These are phyloP conservation scores for Miichthys miiuy DNA, from an alignment of 2,797 vertebrate genomes.

Conservation along the genomic window DNA sequence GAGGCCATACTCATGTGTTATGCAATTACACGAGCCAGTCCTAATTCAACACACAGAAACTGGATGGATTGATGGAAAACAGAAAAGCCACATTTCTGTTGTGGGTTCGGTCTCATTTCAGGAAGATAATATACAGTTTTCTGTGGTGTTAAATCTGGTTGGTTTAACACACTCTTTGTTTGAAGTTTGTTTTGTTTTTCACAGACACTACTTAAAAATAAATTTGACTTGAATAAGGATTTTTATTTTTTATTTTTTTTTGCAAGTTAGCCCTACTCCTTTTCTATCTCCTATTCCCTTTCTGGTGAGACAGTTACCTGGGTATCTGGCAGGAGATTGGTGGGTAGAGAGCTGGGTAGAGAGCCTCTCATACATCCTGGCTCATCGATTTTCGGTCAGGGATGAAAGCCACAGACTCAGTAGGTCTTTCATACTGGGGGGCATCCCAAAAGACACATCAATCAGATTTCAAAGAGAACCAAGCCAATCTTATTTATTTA, in stretches of 20 bases:
- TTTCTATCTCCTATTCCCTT: slow-evolving; percentile 55
- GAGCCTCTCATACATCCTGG: slow-evolving; percentile 79
- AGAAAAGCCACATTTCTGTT: slow-evolving; percentile 49
- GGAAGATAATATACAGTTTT: slow-evolving; percentile 34
- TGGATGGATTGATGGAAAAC: slow-evolving; percentile 69
- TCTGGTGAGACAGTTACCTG: slow-evolving; percentile 71
- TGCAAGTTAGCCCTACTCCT: slow-evolving; percentile 16
- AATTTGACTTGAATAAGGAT: slow-evolving; percentile 22
- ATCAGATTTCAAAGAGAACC: slow-evolving; percentile 82
- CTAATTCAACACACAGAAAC: slow-evolving; percentile 68
- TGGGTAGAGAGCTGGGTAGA: slow-evolving; percentile 72
- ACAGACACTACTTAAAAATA: slow-evolving; percentile 10
- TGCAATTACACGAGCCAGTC: slow-evolving; percentile 79
- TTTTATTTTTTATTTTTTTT: not conserved
- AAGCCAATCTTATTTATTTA: slow-evolving; percentile 84
- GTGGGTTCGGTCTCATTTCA: slow-evolving; percentile 39
- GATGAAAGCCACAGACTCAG: slow-evolving; percentile 84
- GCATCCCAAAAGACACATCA: slow-evolving; percentile 86
- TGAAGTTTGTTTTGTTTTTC: not conserved
- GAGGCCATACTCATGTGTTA: slow-evolving; percentile 74
- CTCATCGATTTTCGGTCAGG: slow-evolving; percentile 82
- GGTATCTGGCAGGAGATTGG: slow-evolving; percentile 73
- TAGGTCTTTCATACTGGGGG: slow-evolving; percentile 80
- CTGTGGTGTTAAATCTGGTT: slow-evolving; percentile 4
- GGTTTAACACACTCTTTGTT: not conserved